Evolutionary conservation across 2,888 invertebrate genomes (phyloP), one percentile per base, ranked within the genome.

Genomic region (Apomyelois bistriatella): DNA sequence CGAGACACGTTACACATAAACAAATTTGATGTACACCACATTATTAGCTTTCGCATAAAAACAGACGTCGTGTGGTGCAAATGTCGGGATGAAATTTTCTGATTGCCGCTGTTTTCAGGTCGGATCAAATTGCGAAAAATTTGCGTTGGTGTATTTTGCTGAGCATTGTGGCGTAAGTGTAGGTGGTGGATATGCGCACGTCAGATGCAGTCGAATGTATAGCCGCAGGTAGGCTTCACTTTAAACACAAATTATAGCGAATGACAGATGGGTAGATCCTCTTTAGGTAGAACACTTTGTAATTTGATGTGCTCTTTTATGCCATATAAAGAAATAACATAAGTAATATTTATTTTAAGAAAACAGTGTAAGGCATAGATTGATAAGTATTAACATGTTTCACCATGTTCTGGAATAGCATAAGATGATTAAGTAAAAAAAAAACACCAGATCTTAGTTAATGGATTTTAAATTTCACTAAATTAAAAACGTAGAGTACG

Each of bases 31-130:
- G 62, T 60, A 62, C 59, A 66, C 56, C 55, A 56, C 53, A 60
- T 66, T 70, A 67, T 68, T 71, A 66, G 58, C 59, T 60, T 62
- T 62, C 58, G 60, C 56, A 59, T 64, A 61, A 63, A 64, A 53
- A 62, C 53, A 66, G 60, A 60, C 62, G 61, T 64, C 64, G 62
- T 55, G 55, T 57, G 58, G 57, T 46, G 49, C 53, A 52, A 51
- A 48, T 52, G 48, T 38, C 13, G 43, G 50, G 60, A 63, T 59
- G 59, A 22, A 64, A 60, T 58, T 62, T 63, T 65, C 48, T 61
- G 60, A 65, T 60, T 64, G 63, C 61, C 54, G 60, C 58, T 61
- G 36, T 22, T 43, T 38, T 38, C 48, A 49, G 41, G 38, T 41
- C 37, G 49, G 54, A 54, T 50, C 52, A 53, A 52, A 53, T 53